Conservation (phyloP, 1,140 invertebrate genomes). For the Hycleus cichorii region DNA sequence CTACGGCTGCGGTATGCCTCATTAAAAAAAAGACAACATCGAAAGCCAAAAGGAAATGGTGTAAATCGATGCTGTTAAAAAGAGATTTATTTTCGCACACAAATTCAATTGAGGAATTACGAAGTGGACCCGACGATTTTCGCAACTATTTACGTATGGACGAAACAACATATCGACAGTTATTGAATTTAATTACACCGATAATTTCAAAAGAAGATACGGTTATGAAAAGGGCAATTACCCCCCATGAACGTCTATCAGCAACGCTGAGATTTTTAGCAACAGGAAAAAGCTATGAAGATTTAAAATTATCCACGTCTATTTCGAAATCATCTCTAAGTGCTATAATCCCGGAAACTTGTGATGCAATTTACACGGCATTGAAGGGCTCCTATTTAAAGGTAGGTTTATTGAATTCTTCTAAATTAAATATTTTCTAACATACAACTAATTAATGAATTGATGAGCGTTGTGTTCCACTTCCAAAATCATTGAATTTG, state of each 20-base stretch:
- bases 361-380: not conserved
- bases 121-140: not conserved
- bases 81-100: no score
- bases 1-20: no score
- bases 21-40: no score
- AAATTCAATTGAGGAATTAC: not conserved
- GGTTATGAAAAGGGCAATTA: not conserved
- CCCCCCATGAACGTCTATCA: not conserved
- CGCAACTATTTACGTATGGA: not conserved
- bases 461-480: no score
- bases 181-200: not conserved
- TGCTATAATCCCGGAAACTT: not conserved
- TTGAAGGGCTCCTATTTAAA: not conserved
- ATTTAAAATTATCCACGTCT: not conserved
- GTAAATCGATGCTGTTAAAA: no score
- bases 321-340: not conserved
- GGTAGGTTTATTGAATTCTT: not conserved
- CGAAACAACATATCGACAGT: not conserved
- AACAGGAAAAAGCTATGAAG: not conserved
- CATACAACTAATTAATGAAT: no score
- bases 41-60: no score
- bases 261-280: not conserved
- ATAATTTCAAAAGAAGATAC: not conserved
- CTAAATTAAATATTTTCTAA: no score
- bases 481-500: no score